Percentiles rank a stretch among this genome's conserved stretches.
Conservation (phyloP, 1,140 invertebrate genomes). For the Rhyacophila brunnea region DNA sequence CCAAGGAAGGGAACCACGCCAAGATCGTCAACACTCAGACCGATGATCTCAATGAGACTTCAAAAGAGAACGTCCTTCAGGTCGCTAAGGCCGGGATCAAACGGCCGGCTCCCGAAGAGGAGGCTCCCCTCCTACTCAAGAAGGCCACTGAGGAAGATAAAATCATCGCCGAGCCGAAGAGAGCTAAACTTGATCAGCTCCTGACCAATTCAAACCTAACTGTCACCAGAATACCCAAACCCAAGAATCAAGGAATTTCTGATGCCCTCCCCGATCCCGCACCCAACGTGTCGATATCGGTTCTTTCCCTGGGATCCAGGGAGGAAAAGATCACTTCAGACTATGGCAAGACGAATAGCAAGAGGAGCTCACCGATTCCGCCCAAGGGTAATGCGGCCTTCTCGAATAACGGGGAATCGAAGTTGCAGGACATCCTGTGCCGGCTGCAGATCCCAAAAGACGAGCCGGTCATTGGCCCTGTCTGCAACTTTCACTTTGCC, state of each 20-base stretch:
- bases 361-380: constrained; percentile 9
- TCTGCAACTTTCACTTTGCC: too few species aligned
- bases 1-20: constrained; percentile 22
- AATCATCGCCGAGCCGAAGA: constrained; percentile 43
- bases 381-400: constrained; percentile 33
- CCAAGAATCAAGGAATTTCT: constrained; percentile 6
- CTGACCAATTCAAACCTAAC: constrained; percentile 46
- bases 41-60: constrained; percentile 9
- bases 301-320: constrained; percentile 21
- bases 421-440: constrained; percentile 49
- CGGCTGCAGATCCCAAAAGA: constrained; percentile 44
- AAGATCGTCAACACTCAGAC: constrained; percentile 17
- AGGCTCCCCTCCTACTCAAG: neutral
- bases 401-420: constrained; percentile 52
- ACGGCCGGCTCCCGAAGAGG: constrained; percentile 6
- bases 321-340: constrained; percentile 23
- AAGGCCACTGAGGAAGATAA: constrained; percentile 41
- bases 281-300: constrained; percentile 19
- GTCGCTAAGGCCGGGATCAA: constrained; percentile 11
- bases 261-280: constrained; percentile 8
- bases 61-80: constrained; percentile 17
- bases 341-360: constrained; percentile 15
- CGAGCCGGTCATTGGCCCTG: neutral
- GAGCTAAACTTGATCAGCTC: constrained; percentile 49
- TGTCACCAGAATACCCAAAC: constrained; percentile 39